phyloP scores from a whole-genome alignment of 2,888 invertebrate species.

The Scelioninae gen. 2 region DNA sequence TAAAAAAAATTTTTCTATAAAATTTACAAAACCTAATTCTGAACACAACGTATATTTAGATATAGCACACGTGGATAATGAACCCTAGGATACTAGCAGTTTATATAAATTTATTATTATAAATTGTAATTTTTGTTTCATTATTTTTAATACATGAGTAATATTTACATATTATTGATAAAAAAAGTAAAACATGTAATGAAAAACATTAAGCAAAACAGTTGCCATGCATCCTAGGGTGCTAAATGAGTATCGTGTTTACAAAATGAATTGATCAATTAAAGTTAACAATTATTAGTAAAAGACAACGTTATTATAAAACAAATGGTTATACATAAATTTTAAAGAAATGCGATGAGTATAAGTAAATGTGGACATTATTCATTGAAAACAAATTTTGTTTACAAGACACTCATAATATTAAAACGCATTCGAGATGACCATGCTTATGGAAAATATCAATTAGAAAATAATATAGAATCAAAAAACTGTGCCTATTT shows the following conservation, averaged over 20 bases:
- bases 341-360: no score
- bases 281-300: background rate
- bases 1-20: no score
- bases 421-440: slow-evolving; percentile 57
- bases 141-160: background rate
- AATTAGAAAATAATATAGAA: slow-evolving; percentile 50
- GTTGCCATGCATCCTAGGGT: slow-evolving; percentile 54
- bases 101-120: no score
- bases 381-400: slow-evolving; percentile 23
- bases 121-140: no score
- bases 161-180: background rate
- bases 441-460: slow-evolving; percentile 59
- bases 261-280: slow-evolving; percentile 29
- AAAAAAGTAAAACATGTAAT: background rate
- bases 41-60: slow-evolving; percentile 48
- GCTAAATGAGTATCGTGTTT: slow-evolving; percentile 25
- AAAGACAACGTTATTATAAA: slow-evolving; percentile 8
- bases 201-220: no score
- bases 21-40: slow-evolving; percentile 48
- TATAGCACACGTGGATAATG: slow-evolving; percentile 37
- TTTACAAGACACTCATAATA: slow-evolving; percentile 24
- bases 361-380: no score
- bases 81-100: slow-evolving; percentile 55
- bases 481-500: slow-evolving; percentile 34
- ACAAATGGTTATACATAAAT: no score